These are phyloP conservation scores for Microtus pennsylvanicus DNA, from an alignment of 2,113 vertebrate genomes.

Conservation along the genomic window DNA sequence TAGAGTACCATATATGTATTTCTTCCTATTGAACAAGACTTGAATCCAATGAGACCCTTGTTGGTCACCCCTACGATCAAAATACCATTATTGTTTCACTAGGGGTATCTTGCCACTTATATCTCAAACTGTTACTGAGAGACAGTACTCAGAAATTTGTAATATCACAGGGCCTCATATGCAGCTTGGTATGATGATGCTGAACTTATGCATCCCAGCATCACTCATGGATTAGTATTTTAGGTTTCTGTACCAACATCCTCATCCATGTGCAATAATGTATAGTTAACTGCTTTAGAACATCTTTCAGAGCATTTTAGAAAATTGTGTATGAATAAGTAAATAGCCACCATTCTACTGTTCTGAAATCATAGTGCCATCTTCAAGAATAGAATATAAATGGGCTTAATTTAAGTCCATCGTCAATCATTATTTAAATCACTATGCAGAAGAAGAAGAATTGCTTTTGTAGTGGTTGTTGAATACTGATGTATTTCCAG, in stretches of 20 bases:
- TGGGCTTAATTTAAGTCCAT: conserved; percentile 1
- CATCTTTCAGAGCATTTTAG: neutral
- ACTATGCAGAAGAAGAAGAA: neutral
- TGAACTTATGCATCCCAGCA: neutral
- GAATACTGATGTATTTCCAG: neutral
- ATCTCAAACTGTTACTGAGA: neutral
- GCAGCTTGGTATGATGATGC: neutral
- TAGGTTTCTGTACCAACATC: neutral
- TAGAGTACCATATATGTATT: neutral
- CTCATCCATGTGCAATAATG: neutral
- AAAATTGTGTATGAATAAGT: neutral
- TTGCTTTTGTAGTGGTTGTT: conserved; percentile 32
- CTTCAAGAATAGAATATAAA: conserved; percentile 40
- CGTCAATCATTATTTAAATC: neutral
- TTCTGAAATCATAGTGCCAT: neutral
- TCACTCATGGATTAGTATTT: neutral
- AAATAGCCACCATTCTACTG: neutral
- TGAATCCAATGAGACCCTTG: neutral
- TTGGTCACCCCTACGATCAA: neutral
- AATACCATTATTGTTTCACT: neutral
- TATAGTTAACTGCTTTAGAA: neutral
- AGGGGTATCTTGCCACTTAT: neutral
- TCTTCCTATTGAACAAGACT: neutral
- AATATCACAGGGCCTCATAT: neutral
- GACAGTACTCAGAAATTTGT: neutral